These are phyloP conservation scores for Talpa occidentalis DNA, from an alignment of 2,113 vertebrate genomes.

Conservation along the genomic window DNA sequence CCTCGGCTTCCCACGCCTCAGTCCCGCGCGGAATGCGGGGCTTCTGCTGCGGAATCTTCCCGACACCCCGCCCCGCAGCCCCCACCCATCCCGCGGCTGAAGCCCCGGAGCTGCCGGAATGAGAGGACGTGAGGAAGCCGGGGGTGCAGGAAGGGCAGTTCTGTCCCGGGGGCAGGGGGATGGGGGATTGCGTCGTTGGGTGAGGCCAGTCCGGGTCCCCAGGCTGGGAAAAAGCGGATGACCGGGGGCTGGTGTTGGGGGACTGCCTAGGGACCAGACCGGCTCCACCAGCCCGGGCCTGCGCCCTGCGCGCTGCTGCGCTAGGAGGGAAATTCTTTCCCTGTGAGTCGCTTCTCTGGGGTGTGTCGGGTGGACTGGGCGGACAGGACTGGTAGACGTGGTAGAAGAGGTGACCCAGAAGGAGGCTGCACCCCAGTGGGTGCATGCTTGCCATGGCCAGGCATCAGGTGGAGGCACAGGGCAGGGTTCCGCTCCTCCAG, in stretches of 20 bases:
- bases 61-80: no score
- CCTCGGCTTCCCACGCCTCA: background rate
- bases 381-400: background rate
- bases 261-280: background rate
- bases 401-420: background rate
- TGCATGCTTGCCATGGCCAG: background rate
- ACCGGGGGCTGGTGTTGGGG: background rate
- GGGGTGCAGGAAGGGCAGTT: background rate
- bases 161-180: background rate
- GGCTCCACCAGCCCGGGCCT: slow-evolving; percentile 49
- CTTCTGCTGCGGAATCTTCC: background rate
- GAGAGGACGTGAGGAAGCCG: background rate
- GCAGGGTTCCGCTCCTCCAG: background rate
- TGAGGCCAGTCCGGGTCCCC: background rate
- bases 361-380: slow-evolving; percentile 38
- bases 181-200: no score
- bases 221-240: background rate
- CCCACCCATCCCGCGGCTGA: background rate
- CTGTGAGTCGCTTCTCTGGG: slow-evolving; percentile 23
- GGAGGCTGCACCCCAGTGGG: background rate
- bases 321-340: slow-evolving; percentile 68
- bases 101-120: background rate
- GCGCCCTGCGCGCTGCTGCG: no score
- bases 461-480: background rate
- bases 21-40: background rate